phyloP scores from a whole-genome alignment of 2,797 vertebrate species.

The Geotria australis region DNA sequence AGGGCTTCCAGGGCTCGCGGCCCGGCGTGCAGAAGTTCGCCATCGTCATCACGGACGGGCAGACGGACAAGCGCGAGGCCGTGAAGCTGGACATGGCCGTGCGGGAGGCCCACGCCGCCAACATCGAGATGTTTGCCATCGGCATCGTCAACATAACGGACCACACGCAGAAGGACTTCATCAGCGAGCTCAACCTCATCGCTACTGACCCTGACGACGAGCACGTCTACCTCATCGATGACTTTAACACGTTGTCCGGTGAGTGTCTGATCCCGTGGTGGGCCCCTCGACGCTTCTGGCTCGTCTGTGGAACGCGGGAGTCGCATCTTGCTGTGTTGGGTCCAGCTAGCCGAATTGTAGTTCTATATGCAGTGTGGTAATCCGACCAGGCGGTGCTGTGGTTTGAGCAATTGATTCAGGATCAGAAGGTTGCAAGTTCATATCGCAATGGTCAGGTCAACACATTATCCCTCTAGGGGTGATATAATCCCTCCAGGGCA shows the following conservation, averaged over 20 bases:
- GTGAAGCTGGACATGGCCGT: slow-evolving; percentile 43
- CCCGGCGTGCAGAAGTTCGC: slow-evolving; percentile 49
- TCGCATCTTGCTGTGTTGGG: too few relatives aligned
- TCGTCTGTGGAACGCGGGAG: too few relatives aligned
- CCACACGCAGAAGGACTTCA: slow-evolving; percentile 36
- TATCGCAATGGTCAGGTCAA: too few relatives aligned
- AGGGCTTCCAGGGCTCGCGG: slow-evolving; percentile 41
- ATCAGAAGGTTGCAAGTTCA: too few relatives aligned
- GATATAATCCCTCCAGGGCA: too few relatives aligned
- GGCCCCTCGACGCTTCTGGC: too few relatives aligned
- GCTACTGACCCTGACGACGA: slow-evolving; percentile 58
- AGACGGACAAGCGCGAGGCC: slow-evolving; percentile 46
- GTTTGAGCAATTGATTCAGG: too few relatives aligned
- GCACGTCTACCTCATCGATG: slow-evolving; percentile 61
- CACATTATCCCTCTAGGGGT: too few relatives aligned
- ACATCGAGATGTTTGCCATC: slow-evolving; percentile 61
- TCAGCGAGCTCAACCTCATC: slow-evolving; percentile 46
- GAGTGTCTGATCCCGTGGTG: neutral
- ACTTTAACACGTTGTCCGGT: slow-evolving; percentile 64
- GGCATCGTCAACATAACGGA: slow-evolving; percentile 53
- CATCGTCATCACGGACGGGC: slow-evolving; percentile 54
- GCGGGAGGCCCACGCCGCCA: slow-evolving; percentile 46
- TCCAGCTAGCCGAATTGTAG: too few relatives aligned
- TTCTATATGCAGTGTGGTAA: too few relatives aligned
- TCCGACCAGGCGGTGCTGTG: too few relatives aligned